Base-by-base conservation (phyloP, 64 coral and sea anemone species). In the Pocillopora verrucosa region DNA sequence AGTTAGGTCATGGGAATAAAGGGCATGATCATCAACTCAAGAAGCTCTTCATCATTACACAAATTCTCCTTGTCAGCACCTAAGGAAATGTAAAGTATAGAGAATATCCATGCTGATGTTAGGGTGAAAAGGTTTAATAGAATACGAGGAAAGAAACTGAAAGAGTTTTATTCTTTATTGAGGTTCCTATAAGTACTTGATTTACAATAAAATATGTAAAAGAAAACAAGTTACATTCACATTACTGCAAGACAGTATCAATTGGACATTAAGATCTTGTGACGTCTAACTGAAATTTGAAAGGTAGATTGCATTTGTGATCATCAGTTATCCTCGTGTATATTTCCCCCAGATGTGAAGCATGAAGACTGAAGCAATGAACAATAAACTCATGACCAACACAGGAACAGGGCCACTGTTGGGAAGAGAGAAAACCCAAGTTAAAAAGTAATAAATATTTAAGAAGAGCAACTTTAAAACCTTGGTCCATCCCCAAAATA, bases 341-440 rank as follows among this genome's bases (percentile, higher is more conserved):
- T 98, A 98, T 93, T 98, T 98, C 34, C 96, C 96, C 96, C 96
- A 98, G 35, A 98, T 98, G 59, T 98, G 96, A 88, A 98, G 96
- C 90, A 98, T 94, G n/a, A 98, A 98, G 1, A 98, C 93, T 30
- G 96, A 98, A 16, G 96, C 96, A 85, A 98, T 98, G 65, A 98
- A 98, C 61, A 98, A 74, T 67, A 98, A 76, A 72, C 96, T 98
- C 90, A 98, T 94, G 13, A 98, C 96, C 30, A 98, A 70, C 45
- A 98, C 96, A 86, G 96, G 96, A 87, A 98, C 96, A 25, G 96
- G 96, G 34, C 96, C 96, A 59, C 96, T 98, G 36, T 58, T n/a
- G 83, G 67, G 85, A 16, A 89, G 79, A 20, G 16, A 30, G 63
- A 90, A 83, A 80, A 68, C 34, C 57, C 12, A 51, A 58, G 35